A percentile compares a stretch with the other conserved stretches of the same genome.
These are phyloP conservation scores for Coenonympha arcania DNA, from an alignment of 2,888 invertebrate species.

Conservation along the genomic window DNA sequence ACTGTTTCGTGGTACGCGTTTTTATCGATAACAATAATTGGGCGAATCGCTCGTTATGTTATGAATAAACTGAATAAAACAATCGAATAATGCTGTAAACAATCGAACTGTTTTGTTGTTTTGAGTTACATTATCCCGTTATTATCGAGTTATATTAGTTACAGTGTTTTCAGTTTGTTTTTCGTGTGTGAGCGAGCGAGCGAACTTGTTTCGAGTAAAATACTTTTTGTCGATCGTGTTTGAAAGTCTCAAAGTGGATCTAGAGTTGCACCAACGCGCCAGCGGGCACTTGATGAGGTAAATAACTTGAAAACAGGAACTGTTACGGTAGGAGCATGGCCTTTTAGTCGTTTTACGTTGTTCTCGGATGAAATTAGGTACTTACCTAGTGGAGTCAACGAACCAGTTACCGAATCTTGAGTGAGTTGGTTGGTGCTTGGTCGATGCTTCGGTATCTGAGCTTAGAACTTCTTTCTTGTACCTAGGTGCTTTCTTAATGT, in stretches of 20 bases:
- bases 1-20: conserved; percentile 53
- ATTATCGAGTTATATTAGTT: no score
- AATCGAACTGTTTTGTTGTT: conserved; percentile 35
- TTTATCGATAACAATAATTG: conserved; percentile 45
- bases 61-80: conserved; percentile 32
- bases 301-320: conserved; percentile 25
- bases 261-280: conserved; percentile 84
- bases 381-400: conserved; percentile 45
- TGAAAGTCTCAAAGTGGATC: conserved; percentile 80
- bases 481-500: no score
- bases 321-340: conserved; percentile 4
- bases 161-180: conserved; percentile 28
- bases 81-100: conserved; percentile 37
- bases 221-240: conserved; percentile 37
- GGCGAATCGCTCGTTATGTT: conserved; percentile 47
- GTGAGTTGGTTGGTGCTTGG: no score
- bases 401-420: no score
- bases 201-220: conserved; percentile 35
- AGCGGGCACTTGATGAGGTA: conserved; percentile 84
- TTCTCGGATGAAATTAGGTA: no score
- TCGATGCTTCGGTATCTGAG: no score
- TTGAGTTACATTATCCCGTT: conserved; percentile 31
- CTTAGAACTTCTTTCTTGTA: not conserved
- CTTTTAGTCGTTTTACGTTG: not conserved
- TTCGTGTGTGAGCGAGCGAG: conserved; percentile 46